Evolutionary conservation across 2,888 invertebrate species (phyloP).

Genomic region (Cheilosia vulpina): DNA sequence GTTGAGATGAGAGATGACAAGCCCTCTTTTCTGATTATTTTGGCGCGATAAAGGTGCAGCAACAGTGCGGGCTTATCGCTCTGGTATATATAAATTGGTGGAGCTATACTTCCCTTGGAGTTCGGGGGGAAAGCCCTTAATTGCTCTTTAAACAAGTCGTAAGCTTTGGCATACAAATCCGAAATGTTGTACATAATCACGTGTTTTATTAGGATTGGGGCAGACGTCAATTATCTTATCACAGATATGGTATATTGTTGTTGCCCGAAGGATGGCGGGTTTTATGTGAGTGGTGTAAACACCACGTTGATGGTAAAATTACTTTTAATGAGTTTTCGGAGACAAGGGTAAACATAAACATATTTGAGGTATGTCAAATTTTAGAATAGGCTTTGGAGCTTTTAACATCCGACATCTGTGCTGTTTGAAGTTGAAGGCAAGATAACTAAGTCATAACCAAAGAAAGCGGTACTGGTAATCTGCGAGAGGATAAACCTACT

Average conservation of each 20-base stretch:
- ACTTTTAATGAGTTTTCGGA: no score
- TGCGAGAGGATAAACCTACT: no score
- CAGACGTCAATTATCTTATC: slow-evolving; percentile 43
- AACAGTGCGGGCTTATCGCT: slow-evolving; percentile 41
- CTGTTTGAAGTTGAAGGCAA: no score
- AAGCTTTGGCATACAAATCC: slow-evolving; percentile 54
- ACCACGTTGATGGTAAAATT: background rate
- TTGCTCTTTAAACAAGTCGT: slow-evolving; percentile 61
- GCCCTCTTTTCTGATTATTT: slow-evolving; percentile 29
- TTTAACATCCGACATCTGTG: no score
- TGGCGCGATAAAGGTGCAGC: slow-evolving; percentile 48
- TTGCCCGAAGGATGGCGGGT: background rate
- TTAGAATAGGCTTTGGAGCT: no score
- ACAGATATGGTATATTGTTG: background rate
- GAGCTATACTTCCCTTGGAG: slow-evolving; percentile 23
- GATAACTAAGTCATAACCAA: no score
- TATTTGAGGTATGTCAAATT: no score
- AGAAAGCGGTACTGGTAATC: no score
- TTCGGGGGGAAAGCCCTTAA: slow-evolving; percentile 48
- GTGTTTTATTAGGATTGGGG: slow-evolving; percentile 52
- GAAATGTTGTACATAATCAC: slow-evolving; percentile 27
- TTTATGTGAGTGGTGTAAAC: slow-evolving; percentile 17
- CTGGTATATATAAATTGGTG: slow-evolving; percentile 36
- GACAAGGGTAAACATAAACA: no score
- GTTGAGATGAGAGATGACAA: slow-evolving; percentile 38